These are phyloP conservation scores for Hoplostethus atlanticus DNA, from an alignment of 2,797 vertebrate species.

Conservation along the genomic window DNA sequence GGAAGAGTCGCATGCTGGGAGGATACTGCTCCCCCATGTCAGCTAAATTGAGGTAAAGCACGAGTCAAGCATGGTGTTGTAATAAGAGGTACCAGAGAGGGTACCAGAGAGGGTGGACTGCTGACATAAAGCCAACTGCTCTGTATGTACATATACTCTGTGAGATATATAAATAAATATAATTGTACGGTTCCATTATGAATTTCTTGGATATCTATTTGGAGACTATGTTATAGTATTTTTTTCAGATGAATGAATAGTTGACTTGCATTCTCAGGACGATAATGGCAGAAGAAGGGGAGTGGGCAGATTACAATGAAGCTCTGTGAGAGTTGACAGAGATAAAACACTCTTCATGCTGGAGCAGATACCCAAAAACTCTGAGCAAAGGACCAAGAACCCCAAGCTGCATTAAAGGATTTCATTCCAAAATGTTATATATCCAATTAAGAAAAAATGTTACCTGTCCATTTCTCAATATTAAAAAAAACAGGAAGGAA, in stretches of 20 bases:
- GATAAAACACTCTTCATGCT: background rate
- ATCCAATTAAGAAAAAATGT: background rate
- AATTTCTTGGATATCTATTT: background rate
- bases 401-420: slow-evolving; percentile 6
- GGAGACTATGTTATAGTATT: background rate
- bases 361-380: slow-evolving; percentile 19
- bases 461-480: no score
- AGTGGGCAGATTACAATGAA: background rate
- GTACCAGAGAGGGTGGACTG: slow-evolving; percentile 3
- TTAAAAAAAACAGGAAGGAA: no score
- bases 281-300: background rate
- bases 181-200: background rate
- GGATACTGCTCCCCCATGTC: background rate
- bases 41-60: slow-evolving; percentile 18
- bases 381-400: slow-evolving; percentile 21
- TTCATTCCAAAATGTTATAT: background rate
- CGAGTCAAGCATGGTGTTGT: slow-evolving; percentile 7
- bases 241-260: background rate
- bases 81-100: slow-evolving; percentile 9
- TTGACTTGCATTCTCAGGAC: background rate
- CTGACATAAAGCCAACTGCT: slow-evolving; percentile 7
- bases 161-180: background rate
- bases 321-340: slow-evolving; percentile 1
- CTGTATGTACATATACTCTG: slow-evolving; percentile 1
- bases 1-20: slow-evolving; percentile 37